These are phyloP conservation scores for Dorcus parallelipipedus DNA, from an alignment of 2,888 invertebrate genomes.

Conservation along the genomic window DNA sequence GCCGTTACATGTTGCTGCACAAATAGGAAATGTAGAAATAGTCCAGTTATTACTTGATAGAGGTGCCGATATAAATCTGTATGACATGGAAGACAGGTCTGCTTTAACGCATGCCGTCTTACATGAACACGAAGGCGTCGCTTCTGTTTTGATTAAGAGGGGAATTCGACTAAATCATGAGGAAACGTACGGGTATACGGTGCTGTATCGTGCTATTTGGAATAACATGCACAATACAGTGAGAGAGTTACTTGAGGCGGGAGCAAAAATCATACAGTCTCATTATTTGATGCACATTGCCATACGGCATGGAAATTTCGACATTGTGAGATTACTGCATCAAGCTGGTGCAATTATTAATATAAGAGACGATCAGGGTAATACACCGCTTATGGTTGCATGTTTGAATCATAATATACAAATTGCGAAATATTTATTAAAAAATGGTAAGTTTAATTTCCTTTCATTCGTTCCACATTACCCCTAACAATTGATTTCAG, in stretches of 20 bases:
- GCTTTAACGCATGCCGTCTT: slow-evolving; percentile 50
- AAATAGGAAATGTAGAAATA: slow-evolving; percentile 23
- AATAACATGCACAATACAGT: slow-evolving; percentile 59
- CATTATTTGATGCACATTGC: slow-evolving; percentile 69
- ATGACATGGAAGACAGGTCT: slow-evolving; percentile 49
- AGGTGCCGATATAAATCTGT: slow-evolving; percentile 43
- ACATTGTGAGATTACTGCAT: slow-evolving; percentile 57
- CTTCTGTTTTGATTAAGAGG: slow-evolving; percentile 52
- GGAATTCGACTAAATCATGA: slow-evolving; percentile 67
- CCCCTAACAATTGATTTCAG: slow-evolving; percentile 22
- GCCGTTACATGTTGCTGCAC: slow-evolving; percentile 46
- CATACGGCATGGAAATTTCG: slow-evolving; percentile 59
- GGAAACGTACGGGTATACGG: slow-evolving; percentile 67
- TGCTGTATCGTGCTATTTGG: slow-evolving; percentile 69
- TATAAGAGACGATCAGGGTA: slow-evolving; percentile 62
- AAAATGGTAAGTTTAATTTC: slow-evolving; percentile 50
- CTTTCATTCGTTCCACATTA: slow-evolving; percentile 1
- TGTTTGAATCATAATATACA: slow-evolving; percentile 41
- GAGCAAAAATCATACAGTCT: slow-evolving; percentile 68
- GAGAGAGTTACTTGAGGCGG: slow-evolving; percentile 57
- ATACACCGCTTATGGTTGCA: slow-evolving; percentile 66
- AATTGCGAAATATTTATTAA: slow-evolving; percentile 54
- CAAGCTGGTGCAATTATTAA: slow-evolving; percentile 60
- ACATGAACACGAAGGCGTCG: slow-evolving; percentile 45
- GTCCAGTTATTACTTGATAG: slow-evolving; percentile 40